Percentiles rank a stretch among this genome's conserved stretches.
Evolutionary conservation across 1,140 invertebrate genomes (phyloP).

Genomic region (Drosophila lacertosa): DNA sequence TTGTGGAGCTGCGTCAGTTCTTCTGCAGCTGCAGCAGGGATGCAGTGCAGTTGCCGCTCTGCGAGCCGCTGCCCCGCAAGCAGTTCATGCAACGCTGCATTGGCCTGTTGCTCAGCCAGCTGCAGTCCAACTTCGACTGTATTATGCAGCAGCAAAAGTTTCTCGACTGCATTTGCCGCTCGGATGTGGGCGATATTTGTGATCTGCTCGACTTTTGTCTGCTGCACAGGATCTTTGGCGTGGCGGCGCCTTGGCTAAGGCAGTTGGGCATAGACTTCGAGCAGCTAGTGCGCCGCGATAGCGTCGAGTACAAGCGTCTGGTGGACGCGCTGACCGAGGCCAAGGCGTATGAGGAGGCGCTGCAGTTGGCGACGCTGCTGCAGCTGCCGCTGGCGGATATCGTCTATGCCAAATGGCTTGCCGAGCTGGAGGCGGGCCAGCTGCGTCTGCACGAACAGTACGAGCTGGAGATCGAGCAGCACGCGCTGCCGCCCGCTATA

Average conservation of each 20-base stretch:
- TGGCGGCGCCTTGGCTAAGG: conserved; percentile 57
- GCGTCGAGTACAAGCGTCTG: conserved; percentile 60
- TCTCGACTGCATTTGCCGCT: conserved; percentile 71
- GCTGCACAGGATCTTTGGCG: conserved; percentile 64
- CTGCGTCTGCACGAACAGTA: conserved; percentile 62
- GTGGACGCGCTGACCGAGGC: conserved; percentile 60
- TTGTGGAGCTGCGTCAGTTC: conserved; percentile 69
- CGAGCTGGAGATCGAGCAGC: conserved; percentile 65
- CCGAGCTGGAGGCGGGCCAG: conserved; percentile 46
- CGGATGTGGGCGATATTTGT: conserved; percentile 77
- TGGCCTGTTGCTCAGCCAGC: conserved; percentile 58
- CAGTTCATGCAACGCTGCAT: conserved; percentile 70
- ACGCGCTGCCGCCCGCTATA: conserved; percentile 69
- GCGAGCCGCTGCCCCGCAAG: conserved; percentile 41
- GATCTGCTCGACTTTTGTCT: conserved; percentile 75
- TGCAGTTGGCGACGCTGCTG: conserved; percentile 69
- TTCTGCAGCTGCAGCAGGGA: conserved; percentile 74
- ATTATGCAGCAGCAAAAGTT: conserved; percentile 69
- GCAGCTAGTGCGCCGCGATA: conserved; percentile 53
- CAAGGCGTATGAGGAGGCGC: conserved; percentile 70
- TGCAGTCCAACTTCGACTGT: conserved; percentile 72
- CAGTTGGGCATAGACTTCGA: conserved; percentile 57
- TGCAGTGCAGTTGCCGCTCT: conserved; percentile 62
- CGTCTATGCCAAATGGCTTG: conserved; percentile 78
- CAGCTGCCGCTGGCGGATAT: conserved; percentile 75